A percentile compares a stretch with the other conserved stretches of the same genome.
phyloP scores from a whole-genome alignment of 2,888 invertebrate genomes.

The Neoascia interrupta region DNA sequence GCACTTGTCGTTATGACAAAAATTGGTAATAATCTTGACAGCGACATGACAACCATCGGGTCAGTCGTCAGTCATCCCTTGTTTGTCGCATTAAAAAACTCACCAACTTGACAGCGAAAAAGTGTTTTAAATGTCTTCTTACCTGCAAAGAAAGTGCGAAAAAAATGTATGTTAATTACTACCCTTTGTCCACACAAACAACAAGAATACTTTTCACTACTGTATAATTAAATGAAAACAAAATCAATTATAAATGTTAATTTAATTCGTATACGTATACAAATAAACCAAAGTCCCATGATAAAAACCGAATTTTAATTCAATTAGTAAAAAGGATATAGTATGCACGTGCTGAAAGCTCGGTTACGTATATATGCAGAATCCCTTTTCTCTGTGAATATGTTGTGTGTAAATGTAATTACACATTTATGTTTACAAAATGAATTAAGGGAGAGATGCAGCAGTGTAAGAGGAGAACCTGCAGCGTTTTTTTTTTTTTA shows the following conservation, averaged over 20 bases:
- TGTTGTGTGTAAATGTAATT: slow-evolving; percentile 34
- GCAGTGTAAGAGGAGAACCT: too few relatives aligned
- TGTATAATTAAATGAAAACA: slow-evolving; percentile 20
- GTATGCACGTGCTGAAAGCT: too few relatives aligned
- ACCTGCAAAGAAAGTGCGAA: slow-evolving; percentile 39
- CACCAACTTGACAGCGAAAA: slow-evolving; percentile 1
- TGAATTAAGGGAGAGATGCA: too few relatives aligned
- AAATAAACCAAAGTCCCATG: slow-evolving; percentile 26
- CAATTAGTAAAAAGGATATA: slow-evolving; percentile 54
- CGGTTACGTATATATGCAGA: too few relatives aligned
- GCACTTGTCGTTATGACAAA: slow-evolving; percentile 46
- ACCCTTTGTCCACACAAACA: too few relatives aligned
- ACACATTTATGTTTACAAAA: too few relatives aligned
- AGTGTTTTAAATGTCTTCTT: slow-evolving; percentile 12
- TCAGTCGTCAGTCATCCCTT: too few relatives aligned
- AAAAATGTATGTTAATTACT: too few relatives aligned
- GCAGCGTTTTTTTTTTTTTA: too few relatives aligned
- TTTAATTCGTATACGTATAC: slow-evolving; percentile 31
- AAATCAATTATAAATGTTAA: slow-evolving; percentile 52
- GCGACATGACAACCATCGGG: slow-evolving; percentile 37
- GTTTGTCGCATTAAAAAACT: slow-evolving; percentile 11
- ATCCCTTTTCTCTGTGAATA: slow-evolving; percentile 21
- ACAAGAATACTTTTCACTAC: not conserved
- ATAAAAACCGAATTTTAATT: slow-evolving; percentile 56
- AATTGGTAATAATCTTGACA: slow-evolving; percentile 51